phyloP scores from a whole-genome alignment of 1,140 invertebrate species.

The Platyscapa corneri region DNA sequence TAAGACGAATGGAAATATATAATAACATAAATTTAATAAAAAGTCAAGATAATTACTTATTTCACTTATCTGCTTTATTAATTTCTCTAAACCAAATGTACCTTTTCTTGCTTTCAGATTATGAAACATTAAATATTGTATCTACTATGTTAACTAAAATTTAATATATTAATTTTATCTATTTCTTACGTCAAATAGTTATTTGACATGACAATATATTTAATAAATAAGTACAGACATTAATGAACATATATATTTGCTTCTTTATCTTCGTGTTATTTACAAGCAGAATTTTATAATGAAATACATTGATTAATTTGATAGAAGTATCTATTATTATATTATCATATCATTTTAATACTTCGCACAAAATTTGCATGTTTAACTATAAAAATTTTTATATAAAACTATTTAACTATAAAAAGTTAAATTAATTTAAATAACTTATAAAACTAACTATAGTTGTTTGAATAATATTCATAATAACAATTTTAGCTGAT shows the following conservation, averaged over 20 bases:
- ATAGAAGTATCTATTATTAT: background rate
- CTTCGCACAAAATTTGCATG: background rate
- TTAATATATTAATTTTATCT: no score
- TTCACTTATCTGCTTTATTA: no score
- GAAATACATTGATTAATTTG: background rate
- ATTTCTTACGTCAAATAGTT: no score
- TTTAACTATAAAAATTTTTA: background rate
- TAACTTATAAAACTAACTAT: background rate
- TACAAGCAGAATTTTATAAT: background rate
- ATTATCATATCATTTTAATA: background rate
- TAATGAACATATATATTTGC: background rate
- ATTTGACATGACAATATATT: no score
- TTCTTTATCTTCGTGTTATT: background rate
- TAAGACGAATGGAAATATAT: no score
- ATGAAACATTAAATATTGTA: no score
- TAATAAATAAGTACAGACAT: background rate
- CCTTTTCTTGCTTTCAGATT: no score
- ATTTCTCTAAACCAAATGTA: no score
- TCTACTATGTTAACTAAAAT: no score
- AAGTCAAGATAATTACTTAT: no score
- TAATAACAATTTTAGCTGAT: background rate
- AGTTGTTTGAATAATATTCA: background rate
- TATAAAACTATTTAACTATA: background rate
- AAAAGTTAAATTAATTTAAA: slow-evolving; percentile 1
- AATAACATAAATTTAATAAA: no score